Conservation (phyloP, 2,888 invertebrate species). For the Taphrorychus bicolor region DNA sequence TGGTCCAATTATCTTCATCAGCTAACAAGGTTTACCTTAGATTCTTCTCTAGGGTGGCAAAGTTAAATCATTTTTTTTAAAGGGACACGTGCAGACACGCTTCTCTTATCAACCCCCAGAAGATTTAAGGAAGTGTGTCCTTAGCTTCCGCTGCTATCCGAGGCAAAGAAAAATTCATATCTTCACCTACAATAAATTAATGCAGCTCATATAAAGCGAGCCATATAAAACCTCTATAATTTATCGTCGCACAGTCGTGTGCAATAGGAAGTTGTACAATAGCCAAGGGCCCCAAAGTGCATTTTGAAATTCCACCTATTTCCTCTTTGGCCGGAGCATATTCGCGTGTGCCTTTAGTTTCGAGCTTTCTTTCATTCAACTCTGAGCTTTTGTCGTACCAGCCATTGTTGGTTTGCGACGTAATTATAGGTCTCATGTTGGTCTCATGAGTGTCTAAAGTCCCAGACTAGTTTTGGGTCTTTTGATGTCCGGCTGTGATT, state of each 20-base stretch:
- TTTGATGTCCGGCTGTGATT: not conserved
- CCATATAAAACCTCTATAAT: slow-evolving; percentile 25
- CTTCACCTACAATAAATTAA: not conserved
- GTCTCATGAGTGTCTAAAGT: slow-evolving; percentile 14
- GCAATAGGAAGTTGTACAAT: slow-evolving; percentile 46
- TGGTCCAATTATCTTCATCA: slow-evolving; percentile 1
- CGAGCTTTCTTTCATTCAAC: slow-evolving; percentile 17
- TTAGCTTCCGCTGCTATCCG: slow-evolving; percentile 17
- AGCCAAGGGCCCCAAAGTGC: slow-evolving; percentile 43
- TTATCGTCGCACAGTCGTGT: slow-evolving; percentile 27
- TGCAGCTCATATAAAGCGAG: slow-evolving; percentile 7
- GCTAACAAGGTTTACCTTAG: slow-evolving; percentile 4
- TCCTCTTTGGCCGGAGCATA: slow-evolving; percentile 40
- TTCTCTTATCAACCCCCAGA: slow-evolving; percentile 14
- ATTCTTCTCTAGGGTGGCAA: too few relatives aligned
- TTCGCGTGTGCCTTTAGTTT: slow-evolving; percentile 44
- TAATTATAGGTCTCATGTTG: slow-evolving; percentile 42
- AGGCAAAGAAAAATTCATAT: slow-evolving; percentile 28
- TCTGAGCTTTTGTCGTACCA: slow-evolving; percentile 33
- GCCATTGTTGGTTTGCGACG: slow-evolving; percentile 40
- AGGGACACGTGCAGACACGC: too few relatives aligned
- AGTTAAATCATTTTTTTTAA: too few relatives aligned
- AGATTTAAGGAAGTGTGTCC: slow-evolving; percentile 24
- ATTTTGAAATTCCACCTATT: slow-evolving; percentile 48
- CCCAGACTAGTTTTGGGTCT: slow-evolving; percentile 2